These are phyloP conservation scores for Aegotheles bennettii DNA, from an alignment of 2,113 vertebrate genomes.

Conservation along the genomic window DNA sequence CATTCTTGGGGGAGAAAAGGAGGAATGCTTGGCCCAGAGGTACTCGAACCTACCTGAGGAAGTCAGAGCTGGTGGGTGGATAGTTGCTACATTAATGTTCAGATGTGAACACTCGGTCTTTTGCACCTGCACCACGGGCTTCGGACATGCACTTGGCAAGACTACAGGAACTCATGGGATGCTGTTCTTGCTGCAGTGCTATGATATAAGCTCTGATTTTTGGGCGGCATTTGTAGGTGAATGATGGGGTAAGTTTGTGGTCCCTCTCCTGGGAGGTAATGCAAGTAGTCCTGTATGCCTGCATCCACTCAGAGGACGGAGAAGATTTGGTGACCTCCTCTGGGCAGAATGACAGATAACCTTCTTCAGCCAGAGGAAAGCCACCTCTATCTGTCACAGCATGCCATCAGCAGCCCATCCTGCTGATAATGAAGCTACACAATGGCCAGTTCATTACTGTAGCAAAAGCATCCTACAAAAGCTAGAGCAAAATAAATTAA, in stretches of 20 bases:
- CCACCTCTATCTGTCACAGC: background rate
- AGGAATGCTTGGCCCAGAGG: background rate
- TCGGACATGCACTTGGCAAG: rapidly evolving
- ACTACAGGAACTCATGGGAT: background rate
- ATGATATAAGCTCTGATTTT: background rate
- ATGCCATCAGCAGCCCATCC: background rate
- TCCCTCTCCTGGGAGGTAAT: background rate
- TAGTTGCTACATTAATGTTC: background rate
- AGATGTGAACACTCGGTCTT: background rate
- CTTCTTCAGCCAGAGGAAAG: background rate
- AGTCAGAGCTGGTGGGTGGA: background rate
- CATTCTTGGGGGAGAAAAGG: background rate
- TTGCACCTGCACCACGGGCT: background rate
- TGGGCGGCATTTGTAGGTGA: background rate
- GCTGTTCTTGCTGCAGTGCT: background rate
- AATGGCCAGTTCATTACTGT: background rate
- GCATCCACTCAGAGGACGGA: background rate
- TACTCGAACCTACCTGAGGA: background rate
- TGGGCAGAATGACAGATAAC: background rate
- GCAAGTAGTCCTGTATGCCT: background rate
- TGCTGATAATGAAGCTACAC: background rate
- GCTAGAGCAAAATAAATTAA: slow-evolving; percentile 9
- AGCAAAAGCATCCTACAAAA: background rate
- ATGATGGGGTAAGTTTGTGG: background rate
- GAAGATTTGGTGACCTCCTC: slow-evolving; percentile 12